Base-by-base conservation (phyloP, 2,888 invertebrate species). In the Drosophila paranaensis region DNA sequence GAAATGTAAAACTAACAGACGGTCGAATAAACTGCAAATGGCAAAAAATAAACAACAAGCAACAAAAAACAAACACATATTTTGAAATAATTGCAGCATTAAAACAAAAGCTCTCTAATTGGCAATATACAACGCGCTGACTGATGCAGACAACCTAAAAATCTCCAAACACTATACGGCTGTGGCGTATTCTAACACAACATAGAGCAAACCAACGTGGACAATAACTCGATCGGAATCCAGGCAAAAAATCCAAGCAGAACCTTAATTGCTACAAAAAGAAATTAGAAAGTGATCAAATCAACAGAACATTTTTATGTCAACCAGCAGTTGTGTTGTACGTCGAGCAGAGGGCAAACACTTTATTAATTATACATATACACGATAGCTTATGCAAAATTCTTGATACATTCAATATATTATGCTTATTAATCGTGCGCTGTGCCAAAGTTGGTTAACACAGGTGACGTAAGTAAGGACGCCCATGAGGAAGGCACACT, bases 381-480 rank as follows among this genome's bases (percentile, higher is more conserved):
- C 56, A 64, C 53, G 60, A 53, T 63, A 78, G 71, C 83, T 82
- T 48, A 83, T 83, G 72, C 89, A 76, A 90, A 87, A 90, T 86
- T 89, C 64, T 75, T 64, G 61, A 85, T 75, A 71, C n/a, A 56
- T 61, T 50, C 62, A 66, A 60, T 78, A 87, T 64, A 53, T 53
- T 71, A 91, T 91, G 91, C 78, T 91, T 61, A 69, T 83, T 64
- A 84, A 89, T 60, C 80, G 90, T 43, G 82, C 79, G 30, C 64
- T 90, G 53, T 88, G 83, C 69, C 79, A 79, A 63, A 79, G 71
- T 62, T 88, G 86, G 89, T 70, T 77, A 56, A 76, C 79, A 57
- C 85, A 89, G 62, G 77, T 89, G 72, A 83, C 84, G 91, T 91
- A 83, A 89, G 83, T 82, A 75, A 74, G 70, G 43, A 20, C 6